Conservation (phyloP, 2,888 invertebrate genomes). For the Caenorhabditis sinica region DNA sequence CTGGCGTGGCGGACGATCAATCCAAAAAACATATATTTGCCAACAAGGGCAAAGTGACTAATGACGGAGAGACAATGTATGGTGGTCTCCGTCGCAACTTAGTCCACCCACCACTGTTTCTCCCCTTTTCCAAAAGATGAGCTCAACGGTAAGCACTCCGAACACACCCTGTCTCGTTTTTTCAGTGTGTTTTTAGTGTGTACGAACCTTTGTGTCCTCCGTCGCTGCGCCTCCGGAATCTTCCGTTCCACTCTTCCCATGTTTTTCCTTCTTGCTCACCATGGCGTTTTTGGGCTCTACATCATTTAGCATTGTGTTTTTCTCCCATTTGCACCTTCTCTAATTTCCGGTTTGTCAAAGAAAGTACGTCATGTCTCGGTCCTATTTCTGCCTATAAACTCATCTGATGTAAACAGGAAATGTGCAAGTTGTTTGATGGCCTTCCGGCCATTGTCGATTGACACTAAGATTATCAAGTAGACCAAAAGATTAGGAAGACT, state of each 20-base stretch:
- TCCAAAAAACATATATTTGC: conserved; percentile 68
- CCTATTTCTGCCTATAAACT: conserved; percentile 1
- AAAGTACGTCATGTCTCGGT: conserved; percentile 42
- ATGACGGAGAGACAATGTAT: conserved; percentile 48
- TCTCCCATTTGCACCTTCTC: neutral
- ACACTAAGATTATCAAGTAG: conserved; percentile 6
- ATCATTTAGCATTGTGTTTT: conserved; percentile 21
- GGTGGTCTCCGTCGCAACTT: conserved; percentile 45
- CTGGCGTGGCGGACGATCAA: conserved; percentile 30
- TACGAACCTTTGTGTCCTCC: neutral
- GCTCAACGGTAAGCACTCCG: conserved; percentile 54
- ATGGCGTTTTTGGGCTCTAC: conserved; percentile 1
- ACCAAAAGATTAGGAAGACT: conserved; percentile 24
- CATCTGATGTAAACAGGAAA: conserved; percentile 46
- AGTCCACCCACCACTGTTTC: conserved; percentile 55
- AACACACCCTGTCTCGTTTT: conserved; percentile 38
- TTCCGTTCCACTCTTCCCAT: conserved; percentile 10
- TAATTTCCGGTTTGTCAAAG: conserved; percentile 29
- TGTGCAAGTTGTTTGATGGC: conserved; percentile 1
- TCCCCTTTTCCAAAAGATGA: conserved; percentile 50
- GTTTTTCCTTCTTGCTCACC: neutral
- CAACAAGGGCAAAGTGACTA: conserved; percentile 62
- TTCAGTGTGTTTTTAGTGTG: conserved; percentile 18
- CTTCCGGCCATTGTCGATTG: conserved; percentile 17
- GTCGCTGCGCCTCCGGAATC: neutral